Evolutionary conservation across 2,888 invertebrate genomes (phyloP).

Genomic region (Pardosa pseudoannulata): DNA sequence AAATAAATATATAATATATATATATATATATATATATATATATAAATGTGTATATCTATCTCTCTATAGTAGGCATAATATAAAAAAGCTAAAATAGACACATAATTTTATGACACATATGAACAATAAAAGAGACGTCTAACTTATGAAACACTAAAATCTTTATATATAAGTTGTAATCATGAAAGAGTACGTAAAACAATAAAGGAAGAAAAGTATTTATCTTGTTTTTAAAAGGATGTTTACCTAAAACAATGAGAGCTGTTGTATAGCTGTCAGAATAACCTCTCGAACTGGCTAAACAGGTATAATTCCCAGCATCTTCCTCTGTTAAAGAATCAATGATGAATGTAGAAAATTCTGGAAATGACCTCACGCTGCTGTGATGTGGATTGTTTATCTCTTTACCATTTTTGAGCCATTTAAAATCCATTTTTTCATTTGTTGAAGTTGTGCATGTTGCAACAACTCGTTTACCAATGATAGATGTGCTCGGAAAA

Average conservation of each 20-base stretch:
- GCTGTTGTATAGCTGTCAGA: conserved; percentile 40
- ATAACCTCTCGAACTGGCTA: conserved; percentile 51
- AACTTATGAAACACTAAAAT: too few species aligned
- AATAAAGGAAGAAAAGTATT: too few species aligned
- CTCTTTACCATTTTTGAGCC: conserved; percentile 58
- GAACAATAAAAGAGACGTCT: too few species aligned
- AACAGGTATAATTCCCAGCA: conserved; percentile 64
- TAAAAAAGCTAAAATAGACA: too few species aligned
- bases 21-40: too few species aligned
- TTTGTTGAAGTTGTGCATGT: conserved; percentile 30
- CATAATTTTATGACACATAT: too few species aligned
- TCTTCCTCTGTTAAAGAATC: conserved; percentile 55
- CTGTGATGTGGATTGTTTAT: conserved; percentile 11
- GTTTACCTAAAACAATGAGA: conserved; percentile 58
- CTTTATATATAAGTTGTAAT: too few species aligned
- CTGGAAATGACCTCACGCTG: conserved; percentile 37
- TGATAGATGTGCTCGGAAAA: conserved; percentile 27
- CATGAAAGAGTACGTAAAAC: too few species aligned
- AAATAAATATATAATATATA: too few species aligned
- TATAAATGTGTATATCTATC: too few species aligned
- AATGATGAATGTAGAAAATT: conserved; percentile 48
- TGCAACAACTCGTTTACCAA: conserved; percentile 42
- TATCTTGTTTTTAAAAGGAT: too few species aligned
- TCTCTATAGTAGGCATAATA: too few species aligned
- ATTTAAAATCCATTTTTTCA: conserved; percentile 60